Evolutionary conservation across 2,113 vertebrate species (phyloP).

Genomic region (Saccopteryx leptura): DNA sequence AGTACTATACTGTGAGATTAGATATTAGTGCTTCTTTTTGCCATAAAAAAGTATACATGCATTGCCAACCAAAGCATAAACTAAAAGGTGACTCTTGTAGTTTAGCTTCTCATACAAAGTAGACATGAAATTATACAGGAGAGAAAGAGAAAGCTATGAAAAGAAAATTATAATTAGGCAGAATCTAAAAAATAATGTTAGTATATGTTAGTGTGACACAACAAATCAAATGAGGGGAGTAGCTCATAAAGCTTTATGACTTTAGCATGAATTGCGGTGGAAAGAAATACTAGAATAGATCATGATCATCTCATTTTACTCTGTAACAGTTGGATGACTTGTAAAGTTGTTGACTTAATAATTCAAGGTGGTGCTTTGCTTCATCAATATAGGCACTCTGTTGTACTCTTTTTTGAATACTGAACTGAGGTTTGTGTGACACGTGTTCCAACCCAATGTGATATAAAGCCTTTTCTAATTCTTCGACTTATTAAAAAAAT

Average conservation of each 20-base stretch:
- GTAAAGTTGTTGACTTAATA: neutral
- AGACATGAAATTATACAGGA: neutral
- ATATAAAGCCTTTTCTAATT: neutral
- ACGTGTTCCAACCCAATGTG: neutral
- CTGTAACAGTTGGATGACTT: neutral
- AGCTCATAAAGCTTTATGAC: neutral
- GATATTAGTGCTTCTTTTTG: neutral
- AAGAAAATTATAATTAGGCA: neutral
- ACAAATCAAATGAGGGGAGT: neutral
- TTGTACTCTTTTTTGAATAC: neutral
- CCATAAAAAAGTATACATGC: neutral
- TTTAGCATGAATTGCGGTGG: neutral
- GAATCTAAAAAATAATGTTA: neutral
- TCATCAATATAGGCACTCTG: neutral
- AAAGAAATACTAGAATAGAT: neutral
- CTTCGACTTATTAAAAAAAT: neutral
- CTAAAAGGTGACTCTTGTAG: neutral
- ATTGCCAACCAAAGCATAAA: neutral
- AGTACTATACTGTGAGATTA: neutral
- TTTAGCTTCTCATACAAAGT: neutral
- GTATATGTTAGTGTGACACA: neutral
- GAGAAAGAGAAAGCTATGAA: neutral
- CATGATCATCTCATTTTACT: slow-evolving; percentile 5
- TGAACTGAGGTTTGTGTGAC: neutral
- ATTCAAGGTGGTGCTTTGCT: neutral